Percentiles rank a stretch among this genome's conserved stretches.
Conservation (phyloP, 2,113 vertebrate species). For the Brevimyrus niger region DNA sequence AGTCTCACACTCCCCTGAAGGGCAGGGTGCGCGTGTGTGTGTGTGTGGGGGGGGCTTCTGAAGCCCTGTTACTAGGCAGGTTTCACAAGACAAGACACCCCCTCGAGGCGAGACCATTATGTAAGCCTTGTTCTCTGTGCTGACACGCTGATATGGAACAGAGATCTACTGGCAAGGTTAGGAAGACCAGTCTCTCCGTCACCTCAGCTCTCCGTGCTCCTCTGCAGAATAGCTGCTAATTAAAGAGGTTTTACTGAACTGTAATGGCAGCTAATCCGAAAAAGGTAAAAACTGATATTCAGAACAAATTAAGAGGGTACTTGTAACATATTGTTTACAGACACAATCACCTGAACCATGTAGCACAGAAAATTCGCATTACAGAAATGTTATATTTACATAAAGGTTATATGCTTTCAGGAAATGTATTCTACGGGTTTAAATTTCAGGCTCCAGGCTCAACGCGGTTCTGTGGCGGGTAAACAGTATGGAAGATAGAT, state of each 20-base stretch:
- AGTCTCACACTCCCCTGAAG: not conserved
- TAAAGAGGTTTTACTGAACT: not conserved
- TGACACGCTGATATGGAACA: conserved; percentile 7
- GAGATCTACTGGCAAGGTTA: not conserved
- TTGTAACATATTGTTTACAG: not conserved
- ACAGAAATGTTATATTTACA: not conserved
- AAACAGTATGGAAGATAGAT: not conserved
- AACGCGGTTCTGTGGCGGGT: not conserved
- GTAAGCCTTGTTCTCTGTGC: conserved; percentile 12
- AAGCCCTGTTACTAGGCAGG: conserved; percentile 21
- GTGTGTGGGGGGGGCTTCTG: not conserved
- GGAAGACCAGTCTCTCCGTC: not conserved
- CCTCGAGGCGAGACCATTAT: conserved; percentile 14
- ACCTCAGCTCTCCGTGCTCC: not conserved
- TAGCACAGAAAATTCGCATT: not conserved
- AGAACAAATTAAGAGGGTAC: not conserved
- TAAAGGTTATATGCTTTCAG: not conserved
- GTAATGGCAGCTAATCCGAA: not conserved
- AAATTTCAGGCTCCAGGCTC: not conserved
- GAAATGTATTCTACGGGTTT: not conserved
- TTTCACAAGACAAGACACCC: conserved; percentile 13
- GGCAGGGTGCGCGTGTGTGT: not conserved
- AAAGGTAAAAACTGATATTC: not conserved
- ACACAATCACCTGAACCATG: not conserved
- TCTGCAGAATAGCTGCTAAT: not conserved